Conservation (phyloP, 2,113 vertebrate genomes). For the Oryzias woworae region DNA sequence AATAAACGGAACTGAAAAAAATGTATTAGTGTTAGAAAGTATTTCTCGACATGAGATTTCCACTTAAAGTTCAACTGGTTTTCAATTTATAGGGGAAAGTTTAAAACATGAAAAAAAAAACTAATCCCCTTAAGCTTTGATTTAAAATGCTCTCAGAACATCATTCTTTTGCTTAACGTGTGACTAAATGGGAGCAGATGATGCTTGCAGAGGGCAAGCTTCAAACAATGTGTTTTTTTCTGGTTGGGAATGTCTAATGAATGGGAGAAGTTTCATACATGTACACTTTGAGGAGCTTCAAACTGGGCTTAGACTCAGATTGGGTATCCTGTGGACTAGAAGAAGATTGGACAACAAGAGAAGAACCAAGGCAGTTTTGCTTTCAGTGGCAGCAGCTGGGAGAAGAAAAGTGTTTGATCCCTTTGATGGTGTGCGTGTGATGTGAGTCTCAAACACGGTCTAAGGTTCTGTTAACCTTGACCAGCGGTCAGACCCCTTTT, state of each 20-base stretch:
- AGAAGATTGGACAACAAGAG: conserved; percentile 26
- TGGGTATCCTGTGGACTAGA: conserved; percentile 21
- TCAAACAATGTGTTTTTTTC: neutral
- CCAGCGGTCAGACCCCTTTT: conserved; percentile 59
- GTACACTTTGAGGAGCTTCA: conserved; percentile 27
- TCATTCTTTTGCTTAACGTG: neutral
- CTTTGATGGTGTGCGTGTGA: conserved; percentile 47
- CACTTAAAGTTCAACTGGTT: too few relatives aligned
- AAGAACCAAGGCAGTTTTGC: conserved; percentile 50
- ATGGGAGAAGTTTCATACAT: conserved; percentile 31
- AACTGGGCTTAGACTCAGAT: conserved; percentile 21
- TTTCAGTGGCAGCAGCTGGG: conserved; percentile 37
- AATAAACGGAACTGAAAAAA: neutral
- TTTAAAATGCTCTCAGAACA: too few relatives aligned
- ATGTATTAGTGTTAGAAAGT: too few relatives aligned
- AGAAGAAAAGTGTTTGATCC: conserved; percentile 61
- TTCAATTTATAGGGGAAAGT: neutral
- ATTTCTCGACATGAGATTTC: too few relatives aligned
- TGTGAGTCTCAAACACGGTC: conserved; percentile 69
- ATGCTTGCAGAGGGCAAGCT: neutral
- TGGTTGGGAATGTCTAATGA: conserved; percentile 2
- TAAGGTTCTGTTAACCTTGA: conserved; percentile 72
- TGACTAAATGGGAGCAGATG: conserved; percentile 3
- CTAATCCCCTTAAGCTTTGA: too few relatives aligned
- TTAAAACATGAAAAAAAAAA: neutral